Base-by-base conservation (phyloP, 2,888 invertebrate genomes). In the Gerosis bhagava region DNA sequence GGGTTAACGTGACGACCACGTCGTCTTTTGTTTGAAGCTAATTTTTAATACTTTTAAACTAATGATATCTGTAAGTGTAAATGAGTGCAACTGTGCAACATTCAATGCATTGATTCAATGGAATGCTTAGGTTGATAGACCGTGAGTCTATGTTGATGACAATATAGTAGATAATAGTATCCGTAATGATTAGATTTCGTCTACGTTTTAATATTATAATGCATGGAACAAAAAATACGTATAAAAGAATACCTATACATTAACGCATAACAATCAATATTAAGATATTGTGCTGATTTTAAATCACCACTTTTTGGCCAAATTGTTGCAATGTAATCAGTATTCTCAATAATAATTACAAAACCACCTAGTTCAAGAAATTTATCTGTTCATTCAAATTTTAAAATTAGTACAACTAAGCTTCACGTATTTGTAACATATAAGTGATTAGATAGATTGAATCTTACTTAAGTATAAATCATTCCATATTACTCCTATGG, bases 401-500 rank as follows among this genome's bases (percentile, higher is more conserved):
- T 41, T 51, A 32, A 52, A 46, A 50, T 49, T 34, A 52, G 24
- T 50, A 42, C 35, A 31, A 34, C 26, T 81, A 80, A 75, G 74
- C 70, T 78, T 76, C 67, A 70, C 58, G 70, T 77, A 76, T 71
- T 70, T 57, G 70, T 71, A 63, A 52, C 41, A 49, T n/a, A n/a
- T 77, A 80, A 73, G 70, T 70, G 67, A 71, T 73, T 83, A 83
- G 82, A 77, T 83, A 86, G 83, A 77, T 79, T 69, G 67, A 83
- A 82, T 84, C 77, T 80, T 76, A 79, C 64, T 71, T 86, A 82
- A 86, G 80, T 75, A 75, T 62, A 67, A 86, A 83, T 77, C 87
- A 87, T 87, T 87, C 87, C 87, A 78, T 84, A 77, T 69, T 76
- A 82, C 78, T 83, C 70, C 60, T 80, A 74, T 84, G 86, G 87